A percentile compares a stretch with the other conserved stretches of the same genome.
These are phyloP conservation scores for Melangyna quadrimaculata DNA, from an alignment of 2,888 invertebrate genomes.

Conservation along the genomic window DNA sequence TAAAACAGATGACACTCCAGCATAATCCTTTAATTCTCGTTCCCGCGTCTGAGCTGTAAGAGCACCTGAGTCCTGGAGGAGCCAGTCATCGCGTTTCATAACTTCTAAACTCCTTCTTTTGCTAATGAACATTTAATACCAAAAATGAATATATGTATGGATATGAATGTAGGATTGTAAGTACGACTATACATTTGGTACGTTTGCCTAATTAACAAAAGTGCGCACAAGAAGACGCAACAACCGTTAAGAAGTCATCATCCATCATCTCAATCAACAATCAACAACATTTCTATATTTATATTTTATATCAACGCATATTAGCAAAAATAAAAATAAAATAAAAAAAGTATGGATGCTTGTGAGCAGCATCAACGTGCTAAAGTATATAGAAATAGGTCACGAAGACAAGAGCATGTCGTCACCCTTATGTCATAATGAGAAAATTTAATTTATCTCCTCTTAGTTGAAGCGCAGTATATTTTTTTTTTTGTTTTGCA, in stretches of 20 bases:
- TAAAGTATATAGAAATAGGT: constrained; percentile 32
- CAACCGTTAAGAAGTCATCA: constrained; percentile 47
- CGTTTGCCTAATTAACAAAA: constrained; percentile 50
- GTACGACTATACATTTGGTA: neutral
- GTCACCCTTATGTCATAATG: constrained; percentile 46
- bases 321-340: neutral
- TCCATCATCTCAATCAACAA: constrained; percentile 54
- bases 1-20: constrained; percentile 26
- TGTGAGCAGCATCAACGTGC: too few relatives aligned
- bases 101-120: neutral
- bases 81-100: neutral
- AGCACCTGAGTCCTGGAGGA: constrained; percentile 3
- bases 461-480: constrained; percentile 26
- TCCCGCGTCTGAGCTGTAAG: neutral
- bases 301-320: constrained; percentile 22
- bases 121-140: constrained; percentile 1
- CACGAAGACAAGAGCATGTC: constrained; percentile 46
- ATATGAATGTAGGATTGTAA: neutral
- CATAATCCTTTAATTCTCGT: neutral
- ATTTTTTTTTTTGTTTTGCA: neutral
- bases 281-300: constrained; percentile 27
- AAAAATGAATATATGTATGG: neutral
- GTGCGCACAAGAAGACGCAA: constrained; percentile 18
- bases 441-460: constrained; percentile 53
- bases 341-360: neutral